A percentile compares a stretch with the other conserved stretches of the same genome.
Evolutionary conservation across 2,797 vertebrate species (phyloP).

Genomic region (Danio jaintianensis): DNA sequence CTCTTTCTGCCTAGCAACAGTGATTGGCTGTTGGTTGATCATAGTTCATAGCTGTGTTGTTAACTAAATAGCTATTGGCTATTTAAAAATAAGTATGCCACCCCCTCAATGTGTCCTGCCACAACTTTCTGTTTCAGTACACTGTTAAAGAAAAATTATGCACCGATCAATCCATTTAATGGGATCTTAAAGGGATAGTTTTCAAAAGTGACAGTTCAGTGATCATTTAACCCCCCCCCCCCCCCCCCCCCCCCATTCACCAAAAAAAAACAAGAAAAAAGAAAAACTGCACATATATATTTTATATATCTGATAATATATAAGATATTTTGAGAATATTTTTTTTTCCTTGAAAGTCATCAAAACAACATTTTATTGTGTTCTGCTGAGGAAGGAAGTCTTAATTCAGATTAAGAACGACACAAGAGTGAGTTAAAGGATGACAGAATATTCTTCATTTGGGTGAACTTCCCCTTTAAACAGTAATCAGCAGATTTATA

Average conservation of each 20-base stretch:
- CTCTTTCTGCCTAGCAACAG: constrained; percentile 20
- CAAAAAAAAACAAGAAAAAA: no score
- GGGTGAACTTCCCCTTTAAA: background rate
- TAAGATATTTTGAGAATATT: background rate
- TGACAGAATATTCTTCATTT: background rate
- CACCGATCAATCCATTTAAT: background rate
- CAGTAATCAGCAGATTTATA: background rate
- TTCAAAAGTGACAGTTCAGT: background rate
- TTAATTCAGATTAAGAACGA: background rate
- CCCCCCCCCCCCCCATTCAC: no score
- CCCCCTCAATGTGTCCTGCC: background rate
- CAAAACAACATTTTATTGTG: background rate
- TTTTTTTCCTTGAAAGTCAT: background rate
- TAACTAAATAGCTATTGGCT: background rate
- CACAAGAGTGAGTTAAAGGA: background rate
- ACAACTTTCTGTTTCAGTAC: background rate
- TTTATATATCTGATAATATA: no score
- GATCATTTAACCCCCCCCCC: background rate
- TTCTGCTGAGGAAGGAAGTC: background rate
- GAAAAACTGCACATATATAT: no score
- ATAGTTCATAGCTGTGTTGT: background rate
- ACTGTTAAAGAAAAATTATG: background rate
- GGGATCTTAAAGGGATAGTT: background rate
- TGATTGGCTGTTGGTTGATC: background rate
- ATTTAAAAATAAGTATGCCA: background rate